Percentiles rank a stretch among this genome's conserved stretches.
Conservation (phyloP, 2,113 vertebrate species). For the Brachyistius frenatus region DNA sequence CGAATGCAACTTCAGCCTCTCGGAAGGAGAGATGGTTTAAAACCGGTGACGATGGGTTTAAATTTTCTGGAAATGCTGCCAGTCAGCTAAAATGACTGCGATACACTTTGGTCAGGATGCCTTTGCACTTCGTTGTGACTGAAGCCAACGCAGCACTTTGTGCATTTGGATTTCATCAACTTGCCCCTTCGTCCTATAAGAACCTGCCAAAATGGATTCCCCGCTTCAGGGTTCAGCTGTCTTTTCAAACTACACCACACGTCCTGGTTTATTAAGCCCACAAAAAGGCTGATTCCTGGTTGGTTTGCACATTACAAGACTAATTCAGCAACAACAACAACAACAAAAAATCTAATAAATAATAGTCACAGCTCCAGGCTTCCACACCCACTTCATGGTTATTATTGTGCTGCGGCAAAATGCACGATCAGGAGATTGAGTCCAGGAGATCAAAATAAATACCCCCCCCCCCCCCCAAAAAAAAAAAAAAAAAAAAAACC, state of each 20-base stretch:
- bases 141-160: slow-evolving; percentile 5
- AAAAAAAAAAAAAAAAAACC: background rate
- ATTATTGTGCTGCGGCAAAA: background rate
- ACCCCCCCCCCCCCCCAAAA: too few species aligned
- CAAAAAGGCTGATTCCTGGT: slow-evolving; percentile 5
- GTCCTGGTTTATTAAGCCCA: slow-evolving; percentile 25
- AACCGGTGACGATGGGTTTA: too few species aligned
- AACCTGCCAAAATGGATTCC: slow-evolving; percentile 34
- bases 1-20: too few species aligned
- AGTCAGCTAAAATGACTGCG: too few species aligned
- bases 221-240: slow-evolving; percentile 1
- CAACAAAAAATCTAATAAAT: background rate
- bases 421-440: slow-evolving; percentile 9
- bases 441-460: slow-evolving; percentile 1
- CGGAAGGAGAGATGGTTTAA: too few species aligned
- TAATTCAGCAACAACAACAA: slow-evolving; percentile 14
- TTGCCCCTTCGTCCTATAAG: slow-evolving; percentile 17
- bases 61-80: too few species aligned
- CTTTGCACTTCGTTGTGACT: slow-evolving; percentile 1
- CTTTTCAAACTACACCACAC: slow-evolving; percentile 5
- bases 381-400: background rate
- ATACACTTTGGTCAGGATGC: background rate
- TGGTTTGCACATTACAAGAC: slow-evolving; percentile 14
- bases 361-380: slow-evolving; percentile 8
- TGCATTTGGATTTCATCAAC: background rate